phyloP scores from a whole-genome alignment of 2,888 invertebrate genomes.

The Gisinianus flammeolus region DNA sequence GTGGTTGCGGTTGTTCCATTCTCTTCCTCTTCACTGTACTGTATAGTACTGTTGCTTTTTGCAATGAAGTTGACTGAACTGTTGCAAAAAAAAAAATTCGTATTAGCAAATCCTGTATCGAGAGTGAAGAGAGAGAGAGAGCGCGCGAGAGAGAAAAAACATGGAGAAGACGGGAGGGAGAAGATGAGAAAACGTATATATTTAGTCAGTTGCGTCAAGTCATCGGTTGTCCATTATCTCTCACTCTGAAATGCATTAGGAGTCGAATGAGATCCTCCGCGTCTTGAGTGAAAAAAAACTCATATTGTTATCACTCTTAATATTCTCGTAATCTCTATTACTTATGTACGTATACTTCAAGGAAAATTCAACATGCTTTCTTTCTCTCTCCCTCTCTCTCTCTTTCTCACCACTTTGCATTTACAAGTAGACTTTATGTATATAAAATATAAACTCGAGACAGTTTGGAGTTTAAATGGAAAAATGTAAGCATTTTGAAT shows the following conservation, averaged over 20 bases:
- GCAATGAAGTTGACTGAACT: background rate
- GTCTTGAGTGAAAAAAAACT: no score
- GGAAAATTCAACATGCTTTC: background rate
- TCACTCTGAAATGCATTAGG: conserved; percentile 8
- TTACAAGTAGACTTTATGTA: no score
- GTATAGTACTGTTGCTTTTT: background rate
- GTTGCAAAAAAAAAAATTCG: background rate
- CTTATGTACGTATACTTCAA: background rate
- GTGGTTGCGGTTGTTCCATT: background rate
- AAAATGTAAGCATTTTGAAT: no score
- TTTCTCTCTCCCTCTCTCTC: no score
- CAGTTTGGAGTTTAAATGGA: no score
- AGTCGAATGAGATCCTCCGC: background rate
- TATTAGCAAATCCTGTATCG: no score
- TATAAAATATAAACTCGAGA: no score
- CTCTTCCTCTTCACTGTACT: background rate
- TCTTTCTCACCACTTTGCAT: background rate
- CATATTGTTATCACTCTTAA: no score
- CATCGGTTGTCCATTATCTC: conserved; percentile 9
- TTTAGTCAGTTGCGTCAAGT: background rate
- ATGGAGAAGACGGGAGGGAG: background rate
- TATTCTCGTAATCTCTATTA: background rate
- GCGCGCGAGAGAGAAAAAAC: background rate
- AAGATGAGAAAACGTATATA: background rate
- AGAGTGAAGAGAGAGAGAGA: background rate